Conservation (phyloP, 1,140 invertebrate species). For the Magallana ariakensis region DNA sequence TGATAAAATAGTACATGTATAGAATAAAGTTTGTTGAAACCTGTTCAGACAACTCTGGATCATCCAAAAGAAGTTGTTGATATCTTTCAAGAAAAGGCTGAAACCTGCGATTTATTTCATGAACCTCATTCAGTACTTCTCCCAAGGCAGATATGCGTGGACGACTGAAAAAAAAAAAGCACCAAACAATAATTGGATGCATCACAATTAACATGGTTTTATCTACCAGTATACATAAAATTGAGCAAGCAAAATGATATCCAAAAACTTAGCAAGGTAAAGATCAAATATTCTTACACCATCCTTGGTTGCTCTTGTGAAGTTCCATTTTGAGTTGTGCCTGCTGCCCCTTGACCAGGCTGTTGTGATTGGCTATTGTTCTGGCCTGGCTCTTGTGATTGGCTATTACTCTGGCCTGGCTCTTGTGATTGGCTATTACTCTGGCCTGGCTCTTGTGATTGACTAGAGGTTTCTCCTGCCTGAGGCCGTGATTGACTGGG, state of each 20-base stretch:
- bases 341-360: background rate
- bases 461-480: background rate
- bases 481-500: conserved; percentile 35
- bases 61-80: conserved; percentile 62
- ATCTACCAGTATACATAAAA: background rate
- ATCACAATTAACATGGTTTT: background rate
- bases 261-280: background rate
- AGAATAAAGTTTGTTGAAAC: conserved; percentile 40
- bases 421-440: conserved; percentile 27
- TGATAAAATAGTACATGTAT: conserved; percentile 58
- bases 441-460: background rate
- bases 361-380: conserved; percentile 27
- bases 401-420: conserved; percentile 23
- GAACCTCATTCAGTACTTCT: conserved; percentile 66
- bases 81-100: conserved; percentile 68
- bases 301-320: conserved; percentile 21
- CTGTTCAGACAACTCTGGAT: conserved; percentile 59
- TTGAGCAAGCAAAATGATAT: no score
- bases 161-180: conserved; percentile 56
- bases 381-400: background rate
- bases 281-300: background rate
- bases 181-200: background rate
- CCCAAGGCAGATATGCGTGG: conserved; percentile 65
- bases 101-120: conserved; percentile 63
- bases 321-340: conserved; percentile 35